phyloP scores from a whole-genome alignment of 2,888 invertebrate species.

The Julus scanicus region DNA sequence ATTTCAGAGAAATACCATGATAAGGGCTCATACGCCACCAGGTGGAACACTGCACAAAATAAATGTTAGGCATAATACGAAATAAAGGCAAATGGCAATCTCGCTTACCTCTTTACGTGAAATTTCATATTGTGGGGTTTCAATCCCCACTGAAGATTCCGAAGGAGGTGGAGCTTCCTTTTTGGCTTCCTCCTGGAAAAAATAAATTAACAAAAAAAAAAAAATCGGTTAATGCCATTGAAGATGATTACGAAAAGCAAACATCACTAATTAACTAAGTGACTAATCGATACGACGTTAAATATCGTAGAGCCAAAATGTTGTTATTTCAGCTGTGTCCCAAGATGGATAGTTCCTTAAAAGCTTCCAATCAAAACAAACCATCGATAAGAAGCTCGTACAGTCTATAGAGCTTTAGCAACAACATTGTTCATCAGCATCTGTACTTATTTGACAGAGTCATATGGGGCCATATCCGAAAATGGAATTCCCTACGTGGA shows the following conservation, averaged over 20 bases:
- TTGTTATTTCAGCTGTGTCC: background rate
- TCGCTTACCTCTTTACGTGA: constrained; percentile 66
- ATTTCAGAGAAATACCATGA: too few relatives aligned
- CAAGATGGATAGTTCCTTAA: background rate
- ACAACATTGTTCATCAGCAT: too few relatives aligned
- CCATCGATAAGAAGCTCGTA: background rate
- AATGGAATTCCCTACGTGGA: too few relatives aligned
- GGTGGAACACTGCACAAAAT: too few relatives aligned
- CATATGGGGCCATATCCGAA: too few relatives aligned
- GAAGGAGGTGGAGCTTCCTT: constrained; percentile 64
- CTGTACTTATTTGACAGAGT: too few relatives aligned
- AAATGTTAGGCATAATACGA: background rate
- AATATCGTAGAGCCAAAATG: background rate
- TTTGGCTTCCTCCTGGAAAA: constrained; percentile 65
- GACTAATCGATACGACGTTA: background rate
- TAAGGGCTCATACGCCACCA: too few relatives aligned
- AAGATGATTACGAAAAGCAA: background rate
- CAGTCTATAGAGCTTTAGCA: background rate
- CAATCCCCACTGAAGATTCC: constrained; percentile 64
- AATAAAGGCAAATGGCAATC: background rate
- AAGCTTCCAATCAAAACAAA: background rate
- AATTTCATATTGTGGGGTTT: constrained; percentile 63
- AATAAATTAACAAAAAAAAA: constrained; percentile 13
- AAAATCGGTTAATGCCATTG: constrained; percentile 17
- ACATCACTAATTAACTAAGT: background rate